Conservation (phyloP, 2,797 vertebrate species). For the Characodon lateralis region DNA sequence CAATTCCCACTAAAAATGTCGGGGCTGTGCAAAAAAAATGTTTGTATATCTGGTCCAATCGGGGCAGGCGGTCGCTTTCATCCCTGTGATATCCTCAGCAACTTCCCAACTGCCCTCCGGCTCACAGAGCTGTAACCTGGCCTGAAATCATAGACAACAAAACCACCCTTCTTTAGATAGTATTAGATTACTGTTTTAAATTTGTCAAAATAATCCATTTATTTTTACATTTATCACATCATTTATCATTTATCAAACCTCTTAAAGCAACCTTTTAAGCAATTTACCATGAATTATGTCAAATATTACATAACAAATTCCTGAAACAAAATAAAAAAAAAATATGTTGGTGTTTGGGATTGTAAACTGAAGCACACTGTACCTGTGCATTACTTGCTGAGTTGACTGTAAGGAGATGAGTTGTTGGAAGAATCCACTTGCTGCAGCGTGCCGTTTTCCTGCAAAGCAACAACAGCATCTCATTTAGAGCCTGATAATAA, state of each 20-base stretch:
- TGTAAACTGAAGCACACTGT: slow-evolving; percentile 28
- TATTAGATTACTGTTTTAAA: background rate
- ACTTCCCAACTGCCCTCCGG: slow-evolving; percentile 64
- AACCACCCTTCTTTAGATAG: background rate
- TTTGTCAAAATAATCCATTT: background rate
- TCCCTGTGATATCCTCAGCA: slow-evolving; percentile 68
- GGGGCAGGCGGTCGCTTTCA: slow-evolving; percentile 91
- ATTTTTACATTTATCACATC: background rate
- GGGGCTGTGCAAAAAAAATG: slow-evolving; percentile 93
- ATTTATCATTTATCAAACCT: background rate
- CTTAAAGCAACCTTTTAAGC: background rate
- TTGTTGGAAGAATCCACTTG: slow-evolving; percentile 96
- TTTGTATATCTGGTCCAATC: slow-evolving; percentile 95
- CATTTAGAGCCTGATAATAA: slow-evolving; percentile 54
- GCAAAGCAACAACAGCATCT: slow-evolving; percentile 48
- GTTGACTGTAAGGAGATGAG: slow-evolving; percentile 96
- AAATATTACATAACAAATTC: background rate
- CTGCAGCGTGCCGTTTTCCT: slow-evolving; percentile 93
- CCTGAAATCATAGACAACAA: slow-evolving; percentile 26
- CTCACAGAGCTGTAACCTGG: slow-evolving; percentile 45
- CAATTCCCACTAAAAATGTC: slow-evolving; percentile 93
- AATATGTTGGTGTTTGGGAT: background rate
- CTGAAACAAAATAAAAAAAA: background rate
- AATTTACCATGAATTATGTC: background rate
- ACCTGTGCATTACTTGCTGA: slow-evolving; percentile 97